Evolutionary conservation across 2,888 invertebrate species (phyloP), one percentile per base, ranked within the genome.

Genomic region (Catocala fraxini): DNA sequence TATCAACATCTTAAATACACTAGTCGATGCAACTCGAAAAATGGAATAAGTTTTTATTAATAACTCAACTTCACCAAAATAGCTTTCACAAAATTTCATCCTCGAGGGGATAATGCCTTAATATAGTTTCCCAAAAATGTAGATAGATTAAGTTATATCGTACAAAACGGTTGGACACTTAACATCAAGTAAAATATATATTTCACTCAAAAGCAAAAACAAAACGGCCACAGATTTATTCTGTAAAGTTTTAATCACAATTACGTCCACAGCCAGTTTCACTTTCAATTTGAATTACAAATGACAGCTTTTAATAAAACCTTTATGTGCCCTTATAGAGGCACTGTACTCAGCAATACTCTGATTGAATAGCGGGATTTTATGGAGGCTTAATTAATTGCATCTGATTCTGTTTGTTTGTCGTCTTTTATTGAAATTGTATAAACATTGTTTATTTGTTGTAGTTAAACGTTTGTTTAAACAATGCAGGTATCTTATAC

Each of bases 261-360:
- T 69, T 57, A 71, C 63, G 71, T 63, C 53, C 57, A 66, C 56
- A 71, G 56, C 57, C 62, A 41, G 58, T 72, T 68, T 68, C 47
- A 58, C 60, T 70, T 55, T 13, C 51, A 69, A 79, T 80, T 75
- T 76, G 71, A 77, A 80, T 73, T 71, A 77, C 74, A 79, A 79
- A 81, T 77, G 63, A 62, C 52, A 51, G 69, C 59, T 71, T 70
- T 78, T 72, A 73, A 70, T 77, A 71, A 75, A 79, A 77, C 62
- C 66, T 68, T 70, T 70, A 77, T 68, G 52, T 51, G 59, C 58
- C 69, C 68, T 74, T 68, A 63, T 68, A 75, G 69, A 73, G 55
- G 64, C 66, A 55, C 59, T 59, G 58, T 68, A 59, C 68, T 73
- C 53, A 53, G 58, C 65, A 68, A 69, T 73, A 72, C 55, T 56